Percentiles rank a stretch among this genome's conserved stretches.
These are phyloP conservation scores for Chaetodon trifasciatus DNA, from an alignment of 2,797 vertebrate genomes.

Conservation along the genomic window DNA sequence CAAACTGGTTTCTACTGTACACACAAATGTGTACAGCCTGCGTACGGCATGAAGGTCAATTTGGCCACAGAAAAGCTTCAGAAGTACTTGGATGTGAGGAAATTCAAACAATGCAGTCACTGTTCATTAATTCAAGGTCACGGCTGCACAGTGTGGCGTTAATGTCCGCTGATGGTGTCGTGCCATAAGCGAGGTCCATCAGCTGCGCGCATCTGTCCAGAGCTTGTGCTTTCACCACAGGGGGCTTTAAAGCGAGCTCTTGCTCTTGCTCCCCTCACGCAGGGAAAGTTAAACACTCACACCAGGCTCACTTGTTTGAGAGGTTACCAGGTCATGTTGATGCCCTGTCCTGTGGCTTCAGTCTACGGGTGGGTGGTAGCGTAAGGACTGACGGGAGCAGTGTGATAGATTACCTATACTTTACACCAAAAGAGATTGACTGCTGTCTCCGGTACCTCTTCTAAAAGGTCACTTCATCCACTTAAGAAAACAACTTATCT, in stretches of 20 bases:
- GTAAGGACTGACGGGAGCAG: too few species aligned
- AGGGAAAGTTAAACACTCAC: slow-evolving; percentile 43
- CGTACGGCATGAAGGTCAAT: neutral
- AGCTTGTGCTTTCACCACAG: slow-evolving; percentile 1
- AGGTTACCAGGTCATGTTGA: slow-evolving; percentile 42
- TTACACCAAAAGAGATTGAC: neutral
- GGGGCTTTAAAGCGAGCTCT: slow-evolving; percentile 21
- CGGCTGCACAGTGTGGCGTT: slow-evolving; percentile 23
- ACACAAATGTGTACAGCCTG: neutral
- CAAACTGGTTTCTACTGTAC: neutral
- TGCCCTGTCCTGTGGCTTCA: slow-evolving; percentile 36
- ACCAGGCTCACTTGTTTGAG: slow-evolving; percentile 17
- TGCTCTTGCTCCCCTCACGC: slow-evolving; percentile 1
- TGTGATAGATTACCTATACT: slow-evolving; percentile 47
- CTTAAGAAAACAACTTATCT: neutral
- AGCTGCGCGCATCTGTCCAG: slow-evolving; percentile 7
- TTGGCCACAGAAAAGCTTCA: neutral
- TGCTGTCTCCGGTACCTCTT: neutral
- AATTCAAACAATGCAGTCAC: neutral
- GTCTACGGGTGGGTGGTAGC: slow-evolving; percentile 17
- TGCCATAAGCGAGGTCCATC: neutral
- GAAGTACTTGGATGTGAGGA: slow-evolving; percentile 2
- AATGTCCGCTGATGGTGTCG: slow-evolving; percentile 5
- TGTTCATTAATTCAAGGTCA: slow-evolving; percentile 48
- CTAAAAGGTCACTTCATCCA: slow-evolving; percentile 1